Evolutionary conservation across 2,113 vertebrate genomes (phyloP).

Genomic region (Hemiprocne comata): DNA sequence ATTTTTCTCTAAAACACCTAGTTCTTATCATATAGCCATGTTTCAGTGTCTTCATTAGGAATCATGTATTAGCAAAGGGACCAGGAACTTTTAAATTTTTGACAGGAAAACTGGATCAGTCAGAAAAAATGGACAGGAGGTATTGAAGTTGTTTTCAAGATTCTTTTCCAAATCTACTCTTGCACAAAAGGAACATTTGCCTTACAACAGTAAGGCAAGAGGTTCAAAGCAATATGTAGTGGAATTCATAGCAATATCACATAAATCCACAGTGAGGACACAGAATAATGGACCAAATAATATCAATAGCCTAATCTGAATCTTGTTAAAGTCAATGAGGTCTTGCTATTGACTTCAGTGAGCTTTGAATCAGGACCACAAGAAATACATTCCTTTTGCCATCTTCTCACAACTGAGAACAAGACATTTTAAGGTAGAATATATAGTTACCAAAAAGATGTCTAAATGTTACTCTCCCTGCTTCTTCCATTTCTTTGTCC

Average conservation of each 20-base stretch:
- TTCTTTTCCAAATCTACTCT: slow-evolving; percentile 42
- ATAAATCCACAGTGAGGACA: neutral
- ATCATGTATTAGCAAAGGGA: slow-evolving; percentile 32
- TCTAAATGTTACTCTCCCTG: neutral
- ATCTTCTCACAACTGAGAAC: neutral
- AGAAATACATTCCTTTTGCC: neutral
- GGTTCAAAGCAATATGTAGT: neutral
- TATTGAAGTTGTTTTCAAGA: slow-evolving; percentile 1
- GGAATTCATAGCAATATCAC: neutral
- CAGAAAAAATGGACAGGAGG: slow-evolving; percentile 37
- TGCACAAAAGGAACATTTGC: neutral
- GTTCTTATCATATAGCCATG: slow-evolving; percentile 35
- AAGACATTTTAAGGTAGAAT: neutral
- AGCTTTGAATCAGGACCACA: neutral
- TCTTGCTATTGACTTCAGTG: neutral
- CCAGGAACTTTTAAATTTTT: slow-evolving; percentile 10
- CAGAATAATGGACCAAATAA: neutral
- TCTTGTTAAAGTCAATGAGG: neutral
- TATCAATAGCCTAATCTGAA: neutral
- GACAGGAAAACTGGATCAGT: slow-evolving; percentile 45
- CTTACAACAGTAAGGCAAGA: neutral
- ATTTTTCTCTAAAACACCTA: slow-evolving; percentile 33
- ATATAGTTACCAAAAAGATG: neutral
- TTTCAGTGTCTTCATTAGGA: slow-evolving; percentile 56
- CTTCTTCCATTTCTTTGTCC: neutral